These are phyloP conservation scores for Caenorhabditis sulstoni DNA, from an alignment of 2,888 invertebrate genomes.

Conservation along the genomic window DNA sequence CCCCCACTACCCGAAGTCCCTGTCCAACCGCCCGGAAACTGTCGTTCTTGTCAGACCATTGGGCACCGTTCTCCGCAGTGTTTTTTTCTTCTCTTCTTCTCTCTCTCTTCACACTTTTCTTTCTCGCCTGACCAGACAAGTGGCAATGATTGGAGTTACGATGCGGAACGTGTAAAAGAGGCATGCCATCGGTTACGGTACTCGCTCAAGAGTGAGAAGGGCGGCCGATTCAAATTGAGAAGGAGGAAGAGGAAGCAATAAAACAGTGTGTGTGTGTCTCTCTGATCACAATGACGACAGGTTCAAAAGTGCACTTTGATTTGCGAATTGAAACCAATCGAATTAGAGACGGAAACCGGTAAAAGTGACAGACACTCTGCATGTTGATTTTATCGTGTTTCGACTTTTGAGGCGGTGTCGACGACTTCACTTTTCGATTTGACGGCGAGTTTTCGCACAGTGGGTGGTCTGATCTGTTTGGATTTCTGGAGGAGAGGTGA, in stretches of 20 bases:
- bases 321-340: slow-evolving; percentile 5
- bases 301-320: slow-evolving; percentile 2
- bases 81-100: background rate
- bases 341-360: slow-evolving; percentile 9
- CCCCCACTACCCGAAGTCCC: background rate
- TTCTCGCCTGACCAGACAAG: slow-evolving; percentile 11
- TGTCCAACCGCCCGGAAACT: background rate
- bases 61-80: background rate
- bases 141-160: slow-evolving; percentile 12
- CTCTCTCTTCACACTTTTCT: background rate
- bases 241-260: slow-evolving; percentile 6
- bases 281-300: background rate
- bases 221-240: background rate
- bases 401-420: background rate
- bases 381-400: slow-evolving; percentile 47
- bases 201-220: background rate
- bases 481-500: background rate
- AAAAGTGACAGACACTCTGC: slow-evolving; percentile 8
- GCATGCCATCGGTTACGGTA: slow-evolving; percentile 1
- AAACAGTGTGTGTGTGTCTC: no score
- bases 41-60: background rate
- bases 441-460: slow-evolving; percentile 18
- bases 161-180: slow-evolving; percentile 16
- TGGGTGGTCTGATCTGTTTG: slow-evolving; percentile 21
- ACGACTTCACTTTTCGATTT: slow-evolving; percentile 5